Evolutionary conservation across 1,140 invertebrate genomes (phyloP).

Genomic region (Acyrthosiphon pisum): DNA sequence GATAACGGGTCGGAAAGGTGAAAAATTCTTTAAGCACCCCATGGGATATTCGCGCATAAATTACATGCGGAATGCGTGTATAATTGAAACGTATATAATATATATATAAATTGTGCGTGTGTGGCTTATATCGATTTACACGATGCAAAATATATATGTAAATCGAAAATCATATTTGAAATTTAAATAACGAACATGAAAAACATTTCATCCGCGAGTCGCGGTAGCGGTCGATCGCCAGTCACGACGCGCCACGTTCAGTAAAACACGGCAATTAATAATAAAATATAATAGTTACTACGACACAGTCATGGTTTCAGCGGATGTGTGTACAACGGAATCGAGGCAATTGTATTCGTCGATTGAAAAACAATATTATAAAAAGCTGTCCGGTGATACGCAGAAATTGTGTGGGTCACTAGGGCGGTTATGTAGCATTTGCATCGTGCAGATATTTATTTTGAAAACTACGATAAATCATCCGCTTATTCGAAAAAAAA

Average conservation of each 20-base stretch:
- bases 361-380: background rate
- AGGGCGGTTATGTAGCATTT: too few species aligned
- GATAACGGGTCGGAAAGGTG: slow-evolving; percentile 20
- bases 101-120: background rate
- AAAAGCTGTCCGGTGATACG: background rate
- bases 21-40: background rate
- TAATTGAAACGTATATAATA: slow-evolving; percentile 9
- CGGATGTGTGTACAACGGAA: background rate
- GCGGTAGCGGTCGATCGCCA: background rate
- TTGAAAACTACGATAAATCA: background rate
- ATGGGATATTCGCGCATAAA: slow-evolving; percentile 28
- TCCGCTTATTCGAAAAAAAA: background rate
- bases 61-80: background rate
- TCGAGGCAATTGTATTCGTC: background rate
- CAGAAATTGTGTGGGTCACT: background rate
- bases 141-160: background rate
- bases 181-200: background rate
- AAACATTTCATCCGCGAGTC: background rate
- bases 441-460: background rate
- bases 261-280: slow-evolving; percentile 5
- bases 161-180: background rate
- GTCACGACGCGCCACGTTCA: background rate
- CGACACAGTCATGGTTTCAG: background rate
- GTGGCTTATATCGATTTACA: background rate
- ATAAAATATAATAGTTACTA: background rate